phyloP scores from a whole-genome alignment of 2,113 vertebrate species.

The Prinia subflava region DNA sequence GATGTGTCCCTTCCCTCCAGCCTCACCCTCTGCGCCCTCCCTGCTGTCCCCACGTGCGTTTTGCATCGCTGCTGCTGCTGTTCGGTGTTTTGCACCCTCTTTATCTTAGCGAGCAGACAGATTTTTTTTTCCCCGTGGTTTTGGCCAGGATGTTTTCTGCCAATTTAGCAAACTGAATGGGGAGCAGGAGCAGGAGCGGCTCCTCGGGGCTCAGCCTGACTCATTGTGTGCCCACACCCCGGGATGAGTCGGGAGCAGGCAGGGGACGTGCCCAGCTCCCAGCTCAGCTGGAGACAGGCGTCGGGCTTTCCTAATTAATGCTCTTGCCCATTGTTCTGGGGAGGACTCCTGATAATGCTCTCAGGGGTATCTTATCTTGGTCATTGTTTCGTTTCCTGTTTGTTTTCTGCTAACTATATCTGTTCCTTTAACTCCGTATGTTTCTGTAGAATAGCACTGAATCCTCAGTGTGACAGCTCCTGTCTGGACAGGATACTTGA shows the following conservation, averaged over 20 bases:
- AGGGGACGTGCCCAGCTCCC: not conserved
- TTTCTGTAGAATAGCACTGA: not conserved
- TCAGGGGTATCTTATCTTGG: constrained; percentile 1
- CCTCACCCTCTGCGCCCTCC: not conserved
- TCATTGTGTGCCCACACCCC: not conserved
- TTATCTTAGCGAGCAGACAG: not conserved
- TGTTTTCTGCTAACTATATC: not conserved
- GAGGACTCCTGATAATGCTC: not conserved
- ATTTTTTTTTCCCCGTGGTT: accelerated
- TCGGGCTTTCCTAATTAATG: not conserved
- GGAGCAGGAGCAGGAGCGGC: not conserved
- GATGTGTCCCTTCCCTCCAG: not conserved
- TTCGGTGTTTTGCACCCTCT: accelerated
- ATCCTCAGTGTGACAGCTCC: not conserved
- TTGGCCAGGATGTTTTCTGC: not conserved
- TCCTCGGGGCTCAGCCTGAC: not conserved
- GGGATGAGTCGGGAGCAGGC: not conserved
- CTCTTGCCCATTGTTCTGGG: constrained; percentile 4
- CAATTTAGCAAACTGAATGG: not conserved
- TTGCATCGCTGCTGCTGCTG: not conserved
- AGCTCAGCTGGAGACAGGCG: not conserved
- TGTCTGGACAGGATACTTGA: not conserved
- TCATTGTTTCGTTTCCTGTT: constrained; percentile 50
- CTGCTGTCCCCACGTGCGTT: not conserved
- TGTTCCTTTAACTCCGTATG: not conserved